Conservation (phyloP, 2,113 vertebrate genomes). For the Tympanuchus pallidicinctus region DNA sequence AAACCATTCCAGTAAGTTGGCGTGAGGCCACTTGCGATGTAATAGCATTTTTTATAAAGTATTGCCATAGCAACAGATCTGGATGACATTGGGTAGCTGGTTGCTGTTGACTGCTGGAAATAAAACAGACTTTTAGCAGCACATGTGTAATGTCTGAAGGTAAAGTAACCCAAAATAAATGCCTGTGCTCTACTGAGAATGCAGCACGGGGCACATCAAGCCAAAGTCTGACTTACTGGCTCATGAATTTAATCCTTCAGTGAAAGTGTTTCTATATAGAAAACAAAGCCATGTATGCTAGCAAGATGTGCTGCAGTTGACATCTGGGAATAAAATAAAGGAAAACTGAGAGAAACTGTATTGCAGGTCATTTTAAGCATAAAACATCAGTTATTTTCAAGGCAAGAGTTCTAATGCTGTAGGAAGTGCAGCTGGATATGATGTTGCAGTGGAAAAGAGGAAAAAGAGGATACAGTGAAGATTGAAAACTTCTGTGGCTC, state of each 20-base stretch:
- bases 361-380: neutral
- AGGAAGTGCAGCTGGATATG: slow-evolving; percentile 1
- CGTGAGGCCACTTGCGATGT: slow-evolving; percentile 5
- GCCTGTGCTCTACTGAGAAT: slow-evolving; percentile 11
- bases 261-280: neutral
- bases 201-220: neutral
- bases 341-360: neutral
- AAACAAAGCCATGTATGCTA: neutral
- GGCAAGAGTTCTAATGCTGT: neutral
- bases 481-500: neutral
- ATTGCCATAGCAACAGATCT: slow-evolving; percentile 60
- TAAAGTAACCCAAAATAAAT: slow-evolving; percentile 61
- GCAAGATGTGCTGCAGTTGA: neutral
- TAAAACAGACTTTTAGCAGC: slow-evolving; percentile 66
- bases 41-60: slow-evolving; percentile 45
- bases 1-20: slow-evolving; percentile 51
- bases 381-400: neutral
- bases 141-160: slow-evolving; percentile 67
- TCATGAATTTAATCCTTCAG: slow-evolving; percentile 11
- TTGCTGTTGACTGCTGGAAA: slow-evolving; percentile 64
- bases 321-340: slow-evolving; percentile 6
- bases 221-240: slow-evolving; percentile 43
- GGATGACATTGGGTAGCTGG: slow-evolving; percentile 46
- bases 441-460: neutral
- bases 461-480: neutral